phyloP scores from a whole-genome alignment of 2,113 vertebrate genomes.

The Dolichallabes microphthalmus region DNA sequence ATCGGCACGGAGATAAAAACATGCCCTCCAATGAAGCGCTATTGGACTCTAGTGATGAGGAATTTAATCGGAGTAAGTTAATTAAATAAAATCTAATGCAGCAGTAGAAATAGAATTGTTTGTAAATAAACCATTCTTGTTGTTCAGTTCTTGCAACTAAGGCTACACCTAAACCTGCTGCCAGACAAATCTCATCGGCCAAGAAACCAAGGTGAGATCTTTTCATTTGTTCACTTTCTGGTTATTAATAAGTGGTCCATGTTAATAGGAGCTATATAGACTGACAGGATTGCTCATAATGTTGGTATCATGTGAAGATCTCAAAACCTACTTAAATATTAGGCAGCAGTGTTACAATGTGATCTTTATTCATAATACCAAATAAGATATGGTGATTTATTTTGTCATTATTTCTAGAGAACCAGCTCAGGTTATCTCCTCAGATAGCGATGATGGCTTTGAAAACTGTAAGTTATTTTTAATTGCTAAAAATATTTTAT shows the following conservation, averaged over 20 bases:
- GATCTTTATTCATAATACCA: not conserved
- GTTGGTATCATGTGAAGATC: not conserved
- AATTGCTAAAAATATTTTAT: not conserved
- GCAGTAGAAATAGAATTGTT: not conserved
- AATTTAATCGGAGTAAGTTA: constrained; percentile 78
- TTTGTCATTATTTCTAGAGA: constrained; percentile 44
- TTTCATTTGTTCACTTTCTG: not conserved
- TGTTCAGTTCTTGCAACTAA: constrained; percentile 62
- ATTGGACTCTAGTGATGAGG: constrained; percentile 71
- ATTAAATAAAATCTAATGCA: not conserved
- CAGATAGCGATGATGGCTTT: constrained; percentile 66
- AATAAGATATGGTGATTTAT: not conserved
- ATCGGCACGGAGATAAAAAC: constrained; percentile 25
- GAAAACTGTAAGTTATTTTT: constrained; percentile 70
- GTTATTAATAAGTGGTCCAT: not conserved
- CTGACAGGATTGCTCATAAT: not conserved
- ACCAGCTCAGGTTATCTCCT: constrained; percentile 58
- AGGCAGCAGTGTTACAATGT: not conserved
- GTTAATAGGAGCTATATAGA: not conserved
- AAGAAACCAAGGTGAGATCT: constrained; percentile 57
- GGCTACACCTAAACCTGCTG: constrained; percentile 58
- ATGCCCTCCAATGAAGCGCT: not conserved
- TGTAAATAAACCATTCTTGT: not conserved
- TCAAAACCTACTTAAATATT: not conserved
- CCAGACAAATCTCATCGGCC: constrained; percentile 48